Conservation (phyloP, 2,797 vertebrate genomes). For the Otolemur crassicaudatus region DNA sequence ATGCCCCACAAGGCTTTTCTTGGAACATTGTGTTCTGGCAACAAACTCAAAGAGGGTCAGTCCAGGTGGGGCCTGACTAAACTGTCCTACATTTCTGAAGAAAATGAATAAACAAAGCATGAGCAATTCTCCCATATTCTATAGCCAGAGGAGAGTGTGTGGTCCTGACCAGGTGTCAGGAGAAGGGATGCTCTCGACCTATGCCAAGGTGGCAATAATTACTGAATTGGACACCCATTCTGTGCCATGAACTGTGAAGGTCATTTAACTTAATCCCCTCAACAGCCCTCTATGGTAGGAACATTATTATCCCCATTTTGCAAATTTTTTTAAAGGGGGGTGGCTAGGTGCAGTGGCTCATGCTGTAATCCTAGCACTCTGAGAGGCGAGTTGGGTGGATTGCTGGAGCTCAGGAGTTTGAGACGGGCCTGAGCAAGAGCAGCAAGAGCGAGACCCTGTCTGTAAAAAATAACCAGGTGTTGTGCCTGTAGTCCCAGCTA, state of each 20-base stretch:
- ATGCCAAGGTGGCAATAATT: neutral
- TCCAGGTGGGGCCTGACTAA: neutral
- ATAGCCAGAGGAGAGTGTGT: neutral
- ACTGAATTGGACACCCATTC: neutral
- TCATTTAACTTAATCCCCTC: neutral
- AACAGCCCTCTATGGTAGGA: neutral
- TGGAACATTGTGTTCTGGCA: neutral
- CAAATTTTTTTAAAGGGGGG: neutral
- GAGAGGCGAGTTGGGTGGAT: too few species aligned
- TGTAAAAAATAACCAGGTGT: too few species aligned
- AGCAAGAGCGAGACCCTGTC: too few species aligned
- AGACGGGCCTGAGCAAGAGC: too few species aligned
- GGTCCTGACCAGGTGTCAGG: neutral
- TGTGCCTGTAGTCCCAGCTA: too few species aligned
- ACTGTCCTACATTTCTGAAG: neutral
- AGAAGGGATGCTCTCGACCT: neutral
- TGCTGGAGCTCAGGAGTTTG: too few species aligned
- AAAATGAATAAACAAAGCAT: neutral
- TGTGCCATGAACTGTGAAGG: neutral
- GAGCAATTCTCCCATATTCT: neutral
- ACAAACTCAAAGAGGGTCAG: neutral
- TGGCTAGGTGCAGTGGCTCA: too few species aligned
- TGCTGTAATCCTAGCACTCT: too few species aligned
- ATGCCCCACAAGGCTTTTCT: neutral
- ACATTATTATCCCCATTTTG: neutral